Conservation (phyloP, 1,140 invertebrate genomes). For the Ostrea denselamellosa region DNA sequence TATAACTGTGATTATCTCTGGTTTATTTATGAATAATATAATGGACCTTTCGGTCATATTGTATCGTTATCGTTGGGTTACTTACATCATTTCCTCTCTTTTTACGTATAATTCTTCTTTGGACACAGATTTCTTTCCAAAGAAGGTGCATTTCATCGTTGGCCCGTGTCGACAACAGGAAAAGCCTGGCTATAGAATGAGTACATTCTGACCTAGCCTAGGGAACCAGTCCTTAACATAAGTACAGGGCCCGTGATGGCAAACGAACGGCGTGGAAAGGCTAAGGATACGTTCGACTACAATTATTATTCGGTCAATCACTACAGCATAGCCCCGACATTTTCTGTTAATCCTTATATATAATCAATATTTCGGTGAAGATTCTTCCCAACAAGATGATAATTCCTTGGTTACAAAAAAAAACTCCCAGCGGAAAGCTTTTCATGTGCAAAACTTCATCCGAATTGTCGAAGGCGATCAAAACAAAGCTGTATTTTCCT, state of each 20-base stretch:
- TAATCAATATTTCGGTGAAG: conserved; percentile 13
- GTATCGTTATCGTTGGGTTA: neutral
- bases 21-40: no score
- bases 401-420: conserved; percentile 24
- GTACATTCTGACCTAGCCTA: conserved; percentile 13
- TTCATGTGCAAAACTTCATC: conserved; percentile 24
- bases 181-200: neutral
- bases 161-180: conserved; percentile 29
- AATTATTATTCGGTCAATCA: conserved; percentile 27
- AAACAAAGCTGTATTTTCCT: neutral
- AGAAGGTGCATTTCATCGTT: conserved; percentile 39
- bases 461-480: neutral
- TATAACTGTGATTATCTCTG: no score
- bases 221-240: neutral
- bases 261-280: neutral
- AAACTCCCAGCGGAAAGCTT: neutral
- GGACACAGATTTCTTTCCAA: conserved; percentile 39
- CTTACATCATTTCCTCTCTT: conserved; percentile 29
- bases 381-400: neutral
- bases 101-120: conserved; percentile 38
- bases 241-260: conserved; percentile 26
- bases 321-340: neutral
- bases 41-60: no score
- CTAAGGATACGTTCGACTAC: neutral
- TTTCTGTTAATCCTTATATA: conserved; percentile 29